These are phyloP conservation scores for Sipha flava DNA, from an alignment of 1,140 invertebrate genomes.

Conservation along the genomic window DNA sequence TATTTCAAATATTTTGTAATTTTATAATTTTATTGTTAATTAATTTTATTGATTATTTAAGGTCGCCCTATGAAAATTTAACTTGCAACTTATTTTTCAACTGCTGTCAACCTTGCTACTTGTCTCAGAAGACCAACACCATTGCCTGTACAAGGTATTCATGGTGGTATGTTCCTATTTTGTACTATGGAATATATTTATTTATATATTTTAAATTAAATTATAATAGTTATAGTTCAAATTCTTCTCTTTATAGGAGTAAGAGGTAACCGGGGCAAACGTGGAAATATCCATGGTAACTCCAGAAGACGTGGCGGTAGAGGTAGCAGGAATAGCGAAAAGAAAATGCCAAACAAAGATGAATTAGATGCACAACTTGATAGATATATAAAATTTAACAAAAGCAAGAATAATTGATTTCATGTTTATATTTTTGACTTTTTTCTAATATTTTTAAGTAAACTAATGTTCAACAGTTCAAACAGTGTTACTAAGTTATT, in stretches of 20 bases:
- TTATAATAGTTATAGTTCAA: no score
- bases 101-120: constrained; percentile 38
- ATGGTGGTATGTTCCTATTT: neutral
- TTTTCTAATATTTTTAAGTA: constrained; percentile 9
- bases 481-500: constrained; percentile 1
- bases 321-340: neutral
- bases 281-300: neutral
- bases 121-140: constrained; percentile 22
- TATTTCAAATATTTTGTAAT: constrained; percentile 34
- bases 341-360: constrained; percentile 22
- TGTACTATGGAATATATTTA: no score
- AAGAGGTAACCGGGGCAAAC: neutral
- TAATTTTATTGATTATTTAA: constrained; percentile 40
- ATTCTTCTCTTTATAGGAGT: neutral
- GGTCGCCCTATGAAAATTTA: constrained; percentile 91
- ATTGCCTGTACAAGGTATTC: neutral
- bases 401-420: constrained; percentile 8
- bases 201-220: no score
- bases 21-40: neutral
- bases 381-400: neutral
- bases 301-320: neutral
- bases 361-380: constrained; percentile 33
- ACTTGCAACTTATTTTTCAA: constrained; percentile 65
- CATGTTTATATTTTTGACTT: neutral
- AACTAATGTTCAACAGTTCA: neutral